Percentiles rank a stretch among this genome's conserved stretches.
phyloP scores from a whole-genome alignment of 1,140 invertebrate species.

The Thalassaphorura encarpata region DNA sequence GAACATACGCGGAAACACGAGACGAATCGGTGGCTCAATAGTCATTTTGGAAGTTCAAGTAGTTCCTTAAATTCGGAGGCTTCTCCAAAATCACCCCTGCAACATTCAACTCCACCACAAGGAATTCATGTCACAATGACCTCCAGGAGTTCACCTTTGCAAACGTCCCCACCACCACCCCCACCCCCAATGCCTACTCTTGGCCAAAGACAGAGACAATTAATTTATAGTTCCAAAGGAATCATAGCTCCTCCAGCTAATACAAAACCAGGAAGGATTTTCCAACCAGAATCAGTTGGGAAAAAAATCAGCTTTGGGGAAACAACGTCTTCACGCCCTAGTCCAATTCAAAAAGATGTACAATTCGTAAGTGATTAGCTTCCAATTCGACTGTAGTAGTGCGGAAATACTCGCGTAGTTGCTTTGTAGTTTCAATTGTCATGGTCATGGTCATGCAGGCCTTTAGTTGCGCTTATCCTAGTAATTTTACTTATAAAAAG shows the following conservation, averaged over 20 bases:
- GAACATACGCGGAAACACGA: conserved; percentile 77
- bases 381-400: too few relatives aligned
- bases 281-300: conserved; percentile 9
- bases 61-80: conserved; percentile 32
- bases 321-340: conserved; percentile 13
- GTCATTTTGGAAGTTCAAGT: conserved; percentile 68
- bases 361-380: conserved; percentile 23
- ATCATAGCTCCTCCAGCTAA: too few relatives aligned
- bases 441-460: too few relatives aligned
- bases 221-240: too few relatives aligned
- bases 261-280: conserved; percentile 37
- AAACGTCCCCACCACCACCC: conserved; percentile 35
- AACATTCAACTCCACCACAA: conserved; percentile 15
- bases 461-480: too few relatives aligned
- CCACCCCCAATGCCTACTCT: conserved; percentile 33
- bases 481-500: too few relatives aligned
- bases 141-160: conserved; percentile 40
- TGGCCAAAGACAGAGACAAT: conserved; percentile 31
- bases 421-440: too few relatives aligned
- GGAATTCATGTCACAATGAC: conserved; percentile 34
- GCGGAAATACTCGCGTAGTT: too few relatives aligned
- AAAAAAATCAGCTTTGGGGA: conserved; percentile 31
- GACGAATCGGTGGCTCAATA: conserved; percentile 79
- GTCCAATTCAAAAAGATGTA: conserved; percentile 24
- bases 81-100: conserved; percentile 23